Evolutionary conservation across 2,888 invertebrate genomes (phyloP).

Genomic region (Amblyteles armatorius): DNA sequence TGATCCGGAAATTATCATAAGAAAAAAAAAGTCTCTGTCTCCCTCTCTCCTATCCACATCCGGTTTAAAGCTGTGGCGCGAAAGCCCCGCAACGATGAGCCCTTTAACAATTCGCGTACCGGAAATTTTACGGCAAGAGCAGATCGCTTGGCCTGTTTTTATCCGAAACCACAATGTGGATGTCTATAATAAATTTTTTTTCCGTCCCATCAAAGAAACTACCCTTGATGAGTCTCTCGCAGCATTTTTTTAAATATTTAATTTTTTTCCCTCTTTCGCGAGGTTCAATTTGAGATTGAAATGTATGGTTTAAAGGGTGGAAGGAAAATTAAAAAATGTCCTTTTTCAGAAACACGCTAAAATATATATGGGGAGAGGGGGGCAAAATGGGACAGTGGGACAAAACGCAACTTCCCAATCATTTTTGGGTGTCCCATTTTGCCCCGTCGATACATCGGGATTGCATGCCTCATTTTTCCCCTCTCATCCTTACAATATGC

Average conservation of each 20-base stretch:
- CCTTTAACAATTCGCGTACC: background rate
- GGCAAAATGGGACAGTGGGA: too few species aligned
- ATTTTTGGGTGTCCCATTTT: too few species aligned
- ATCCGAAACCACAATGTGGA: background rate
- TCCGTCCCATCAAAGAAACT: background rate
- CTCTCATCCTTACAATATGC: too few species aligned
- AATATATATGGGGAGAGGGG: too few species aligned
- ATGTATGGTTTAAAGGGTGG: too few species aligned
- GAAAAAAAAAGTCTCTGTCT: slow-evolving; percentile 39
- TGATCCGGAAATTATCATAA: slow-evolving; percentile 62
- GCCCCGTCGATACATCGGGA: too few species aligned
- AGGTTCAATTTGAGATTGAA: too few species aligned
- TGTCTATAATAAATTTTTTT: background rate
- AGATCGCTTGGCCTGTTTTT: background rate
- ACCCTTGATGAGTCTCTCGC: background rate
- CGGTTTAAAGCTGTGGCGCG: slow-evolving; percentile 19
- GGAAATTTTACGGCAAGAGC: background rate
- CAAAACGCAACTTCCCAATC: too few species aligned
- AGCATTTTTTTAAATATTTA: background rate
- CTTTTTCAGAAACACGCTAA: too few species aligned
- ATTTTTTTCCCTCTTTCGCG: background rate
- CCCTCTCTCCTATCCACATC: slow-evolving; percentile 1
- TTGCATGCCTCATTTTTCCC: too few species aligned
- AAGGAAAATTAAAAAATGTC: background rate
- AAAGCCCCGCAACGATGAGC: background rate